Conservation (phyloP, 2,113 vertebrate genomes). For the Pelecanoides urinatrix region DNA sequence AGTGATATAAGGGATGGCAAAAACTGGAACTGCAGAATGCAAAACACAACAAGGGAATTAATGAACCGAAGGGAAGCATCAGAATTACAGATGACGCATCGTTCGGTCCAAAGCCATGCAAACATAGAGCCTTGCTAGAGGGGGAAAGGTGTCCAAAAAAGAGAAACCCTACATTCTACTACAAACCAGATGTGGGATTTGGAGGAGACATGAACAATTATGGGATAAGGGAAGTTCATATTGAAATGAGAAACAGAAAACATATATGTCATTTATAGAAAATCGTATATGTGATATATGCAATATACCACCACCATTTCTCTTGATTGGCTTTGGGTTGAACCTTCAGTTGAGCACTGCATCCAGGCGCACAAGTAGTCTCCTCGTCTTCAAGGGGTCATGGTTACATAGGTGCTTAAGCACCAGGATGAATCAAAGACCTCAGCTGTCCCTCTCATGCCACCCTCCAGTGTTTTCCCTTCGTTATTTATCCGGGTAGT, state of each 20-base stretch:
- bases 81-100: not conserved
- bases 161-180: not conserved
- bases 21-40: not conserved
- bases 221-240: not conserved
- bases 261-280: not conserved
- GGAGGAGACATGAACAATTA: not conserved
- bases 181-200: not conserved
- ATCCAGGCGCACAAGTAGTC: not conserved
- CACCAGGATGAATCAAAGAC: not conserved
- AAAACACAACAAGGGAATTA: not conserved
- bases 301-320: not conserved
- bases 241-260: not conserved
- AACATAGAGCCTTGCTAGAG: not conserved
- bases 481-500: not conserved
- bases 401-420: not conserved
- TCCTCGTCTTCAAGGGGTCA: not conserved
- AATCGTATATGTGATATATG: accelerated
- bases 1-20: not conserved
- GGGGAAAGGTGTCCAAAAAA: not conserved
- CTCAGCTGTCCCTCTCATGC: not conserved
- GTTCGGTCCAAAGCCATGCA: not conserved
- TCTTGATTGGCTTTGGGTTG: not conserved
- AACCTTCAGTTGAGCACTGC: not conserved
- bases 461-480: not conserved
- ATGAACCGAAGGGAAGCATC: not conserved